Percentiles rank a stretch among this genome's conserved stretches.
phyloP scores from a whole-genome alignment of 2,888 invertebrate species.

The Dendrolimus pini region DNA sequence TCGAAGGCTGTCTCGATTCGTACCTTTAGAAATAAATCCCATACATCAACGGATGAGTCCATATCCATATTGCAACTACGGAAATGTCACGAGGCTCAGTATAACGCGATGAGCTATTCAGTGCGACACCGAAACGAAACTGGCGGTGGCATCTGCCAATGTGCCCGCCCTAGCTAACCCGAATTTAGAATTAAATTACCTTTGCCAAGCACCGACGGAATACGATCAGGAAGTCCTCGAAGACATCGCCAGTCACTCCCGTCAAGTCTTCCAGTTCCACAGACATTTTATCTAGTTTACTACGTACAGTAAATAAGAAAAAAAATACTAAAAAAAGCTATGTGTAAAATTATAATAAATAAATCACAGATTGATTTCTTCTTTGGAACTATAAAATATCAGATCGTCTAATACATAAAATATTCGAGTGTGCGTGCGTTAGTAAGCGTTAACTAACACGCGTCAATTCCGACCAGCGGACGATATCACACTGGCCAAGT shows the following conservation, averaged over 20 bases:
- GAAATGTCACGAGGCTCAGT: constrained; percentile 7
- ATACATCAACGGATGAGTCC: constrained; percentile 43
- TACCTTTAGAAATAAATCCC: constrained; percentile 54
- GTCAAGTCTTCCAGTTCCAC: constrained; percentile 80
- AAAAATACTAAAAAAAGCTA: constrained; percentile 16
- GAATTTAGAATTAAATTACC: constrained; percentile 76
- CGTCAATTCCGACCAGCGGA: constrained; percentile 33
- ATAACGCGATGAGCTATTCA: constrained; percentile 16
- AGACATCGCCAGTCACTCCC: constrained; percentile 80
- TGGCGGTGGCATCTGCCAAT: constrained; percentile 22
- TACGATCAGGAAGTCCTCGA: constrained; percentile 84
- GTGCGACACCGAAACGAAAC: constrained; percentile 26
- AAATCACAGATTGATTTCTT: constrained; percentile 59
- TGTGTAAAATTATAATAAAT: constrained; percentile 27
- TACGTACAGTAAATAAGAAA: constrained; percentile 26
- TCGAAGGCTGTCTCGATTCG: constrained; percentile 1
- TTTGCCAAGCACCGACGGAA: constrained; percentile 82
- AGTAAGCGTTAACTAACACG: constrained; percentile 25
- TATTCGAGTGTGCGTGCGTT: constrained; percentile 40
- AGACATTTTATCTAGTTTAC: constrained; percentile 72
- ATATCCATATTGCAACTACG: constrained; percentile 30
- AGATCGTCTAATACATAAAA: constrained; percentile 50
- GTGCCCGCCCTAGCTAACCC: constrained; percentile 34
- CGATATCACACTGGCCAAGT: constrained; percentile 45
- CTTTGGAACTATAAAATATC: constrained; percentile 51